Conservation (phyloP, 2,888 invertebrate species). For the Lycaena phlaeas region DNA sequence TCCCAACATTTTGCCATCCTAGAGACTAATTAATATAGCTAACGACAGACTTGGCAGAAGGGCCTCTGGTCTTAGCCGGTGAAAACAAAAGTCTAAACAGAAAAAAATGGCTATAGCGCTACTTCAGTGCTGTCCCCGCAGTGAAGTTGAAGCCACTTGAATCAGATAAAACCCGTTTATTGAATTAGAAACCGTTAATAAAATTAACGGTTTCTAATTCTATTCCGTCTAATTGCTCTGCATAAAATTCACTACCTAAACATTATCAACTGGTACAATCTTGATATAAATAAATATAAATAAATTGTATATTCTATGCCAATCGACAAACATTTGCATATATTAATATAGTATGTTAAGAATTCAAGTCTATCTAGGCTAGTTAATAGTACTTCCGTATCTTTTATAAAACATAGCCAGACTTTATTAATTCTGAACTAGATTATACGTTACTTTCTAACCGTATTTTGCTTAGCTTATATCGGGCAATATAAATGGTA, state of each 20-base stretch:
- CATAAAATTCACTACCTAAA: not conserved
- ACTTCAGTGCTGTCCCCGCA: too few relatives aligned
- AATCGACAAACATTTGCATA: constrained; percentile 2
- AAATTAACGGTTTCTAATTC: not conserved
- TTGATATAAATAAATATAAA: not conserved
- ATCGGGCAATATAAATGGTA: not conserved
- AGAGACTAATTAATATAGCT: too few relatives aligned
- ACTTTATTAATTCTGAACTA: constrained; percentile 1
- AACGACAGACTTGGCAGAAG: too few relatives aligned
- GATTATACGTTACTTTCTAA: not conserved
- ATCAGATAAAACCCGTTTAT: too few relatives aligned
- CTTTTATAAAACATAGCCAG: not conserved
- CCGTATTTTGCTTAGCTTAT: not conserved
- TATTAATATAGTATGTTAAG: constrained; percentile 1
- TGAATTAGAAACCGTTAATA: not conserved
- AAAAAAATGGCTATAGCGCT: too few relatives aligned
- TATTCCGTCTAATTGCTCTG: not conserved
- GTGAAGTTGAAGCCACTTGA: too few relatives aligned
- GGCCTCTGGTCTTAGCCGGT: too few relatives aligned
- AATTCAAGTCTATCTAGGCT: constrained; percentile 1
- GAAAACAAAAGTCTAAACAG: too few relatives aligned
- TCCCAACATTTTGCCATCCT: too few relatives aligned
- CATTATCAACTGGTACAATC: not conserved
- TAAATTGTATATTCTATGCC: not conserved
- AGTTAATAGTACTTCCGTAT: not conserved